Percentiles rank a stretch among this genome's conserved stretches.
Evolutionary conservation across 2,888 invertebrate species (phyloP).

Genomic region (Tenthredo livida): DNA sequence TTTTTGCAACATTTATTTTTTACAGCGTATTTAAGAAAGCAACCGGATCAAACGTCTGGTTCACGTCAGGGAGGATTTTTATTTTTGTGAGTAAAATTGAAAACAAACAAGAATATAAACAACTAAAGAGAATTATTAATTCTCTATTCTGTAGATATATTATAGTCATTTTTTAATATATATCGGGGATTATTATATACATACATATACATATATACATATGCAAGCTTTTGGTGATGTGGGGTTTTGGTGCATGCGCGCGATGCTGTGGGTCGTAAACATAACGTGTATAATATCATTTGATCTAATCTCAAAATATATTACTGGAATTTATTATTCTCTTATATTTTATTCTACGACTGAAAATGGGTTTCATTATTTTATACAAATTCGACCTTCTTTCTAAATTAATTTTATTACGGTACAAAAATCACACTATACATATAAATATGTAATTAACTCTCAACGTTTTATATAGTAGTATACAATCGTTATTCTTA

Average conservation of each 20-base stretch:
- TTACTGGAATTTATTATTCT: neutral
- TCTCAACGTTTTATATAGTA: neutral
- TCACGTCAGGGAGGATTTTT: constrained; percentile 68
- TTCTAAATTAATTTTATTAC: too few species aligned
- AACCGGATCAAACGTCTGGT: constrained; percentile 64
- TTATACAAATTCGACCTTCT: neutral
- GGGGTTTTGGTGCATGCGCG: constrained; percentile 3
- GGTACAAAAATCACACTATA: neutral
- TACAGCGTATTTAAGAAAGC: constrained; percentile 72
- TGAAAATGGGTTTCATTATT: neutral
- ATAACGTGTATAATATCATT: neutral
- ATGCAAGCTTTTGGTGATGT: constrained; percentile 1
- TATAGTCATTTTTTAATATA: too few species aligned
- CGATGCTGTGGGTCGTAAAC: neutral
- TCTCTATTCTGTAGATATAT: constrained; percentile 8
- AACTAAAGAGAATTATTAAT: constrained; percentile 47
- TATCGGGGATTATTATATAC: too few species aligned
- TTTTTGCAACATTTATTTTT: constrained; percentile 57
- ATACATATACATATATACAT: neutral
- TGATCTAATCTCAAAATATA: neutral
- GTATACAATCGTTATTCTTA: neutral
- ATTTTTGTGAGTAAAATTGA: constrained; percentile 73
- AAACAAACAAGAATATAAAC: constrained; percentile 28
- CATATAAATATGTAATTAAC: neutral
- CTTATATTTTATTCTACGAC: neutral